Conservation (phyloP, 2,888 invertebrate species). For the Caenorhabditis becei region DNA sequence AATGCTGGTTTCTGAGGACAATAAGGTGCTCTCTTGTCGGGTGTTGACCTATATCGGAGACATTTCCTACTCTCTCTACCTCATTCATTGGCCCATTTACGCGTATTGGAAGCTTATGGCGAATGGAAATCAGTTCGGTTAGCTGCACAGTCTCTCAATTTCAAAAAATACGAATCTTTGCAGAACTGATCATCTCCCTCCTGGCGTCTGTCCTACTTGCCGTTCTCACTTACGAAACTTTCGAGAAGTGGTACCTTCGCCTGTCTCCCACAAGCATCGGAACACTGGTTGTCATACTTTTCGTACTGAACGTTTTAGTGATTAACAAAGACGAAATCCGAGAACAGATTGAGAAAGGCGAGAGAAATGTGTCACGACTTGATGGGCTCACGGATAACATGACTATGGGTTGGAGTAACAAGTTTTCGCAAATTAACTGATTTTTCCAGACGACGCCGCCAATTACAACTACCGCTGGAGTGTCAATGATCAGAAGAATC, state of each 20-base stretch:
- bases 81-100: conserved; percentile 59
- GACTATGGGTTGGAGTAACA: conserved; percentile 23
- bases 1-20: conserved; percentile 37
- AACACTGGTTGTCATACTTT: conserved; percentile 5
- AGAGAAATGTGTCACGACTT: conserved; percentile 9
- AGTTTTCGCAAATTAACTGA: background rate
- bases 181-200: conserved; percentile 16
- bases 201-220: conserved; percentile 16
- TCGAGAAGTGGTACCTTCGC: conserved; percentile 48
- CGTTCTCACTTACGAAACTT: conserved; percentile 20
- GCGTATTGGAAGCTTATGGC: conserved; percentile 50
- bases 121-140: conserved; percentile 18
- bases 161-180: background rate
- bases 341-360: background rate
- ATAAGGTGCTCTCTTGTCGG: conserved; percentile 17
- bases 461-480: conserved; percentile 37
- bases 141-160: background rate
- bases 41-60: conserved; percentile 50
- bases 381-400: conserved; percentile 31
- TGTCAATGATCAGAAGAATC: conserved; percentile 32
- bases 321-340: conserved; percentile 32
- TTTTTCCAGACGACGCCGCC: conserved; percentile 29
- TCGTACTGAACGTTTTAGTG: conserved; percentile 13
- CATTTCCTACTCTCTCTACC: conserved; percentile 46
- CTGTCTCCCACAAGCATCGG: conserved; percentile 22